Conservation (phyloP, 2,888 invertebrate genomes). For the Incurvaria masculella region DNA sequence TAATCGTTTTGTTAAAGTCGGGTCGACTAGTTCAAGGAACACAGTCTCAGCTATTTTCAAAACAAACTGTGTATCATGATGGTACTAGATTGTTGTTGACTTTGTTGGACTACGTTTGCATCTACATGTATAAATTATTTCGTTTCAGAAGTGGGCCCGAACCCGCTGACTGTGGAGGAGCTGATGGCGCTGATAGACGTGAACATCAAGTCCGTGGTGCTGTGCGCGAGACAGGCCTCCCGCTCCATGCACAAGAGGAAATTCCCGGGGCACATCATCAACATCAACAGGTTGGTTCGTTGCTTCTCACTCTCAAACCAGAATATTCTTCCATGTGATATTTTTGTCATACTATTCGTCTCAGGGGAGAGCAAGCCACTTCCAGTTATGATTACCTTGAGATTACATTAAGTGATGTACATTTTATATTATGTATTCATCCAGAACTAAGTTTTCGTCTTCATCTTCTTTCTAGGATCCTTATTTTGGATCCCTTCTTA, state of each 20-base stretch:
- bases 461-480: too few species aligned
- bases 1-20: too few species aligned
- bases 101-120: background rate
- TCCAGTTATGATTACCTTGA: background rate
- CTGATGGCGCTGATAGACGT: constrained; percentile 31
- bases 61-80: background rate
- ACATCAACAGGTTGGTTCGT: constrained; percentile 39
- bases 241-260: constrained; percentile 38
- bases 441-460: too few species aligned
- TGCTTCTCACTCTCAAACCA: background rate
- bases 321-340: constrained; percentile 5
- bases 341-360: background rate
- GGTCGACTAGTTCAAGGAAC: constrained; percentile 8
- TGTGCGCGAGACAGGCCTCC: constrained; percentile 44
- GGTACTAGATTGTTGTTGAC: background rate
- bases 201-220: constrained; percentile 40
- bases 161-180: constrained; percentile 23
- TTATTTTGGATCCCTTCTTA: too few species aligned
- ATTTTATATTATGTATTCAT: background rate
- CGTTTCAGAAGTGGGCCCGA: constrained; percentile 23
- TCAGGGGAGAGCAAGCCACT: too few species aligned
- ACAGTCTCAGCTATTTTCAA: too few species aligned
- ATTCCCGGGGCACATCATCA: constrained; percentile 41
- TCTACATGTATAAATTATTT: too few species aligned
- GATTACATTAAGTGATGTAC: background rate